Evolutionary conservation across 2,113 vertebrate genomes (phyloP).

Genomic region (Lanius collurio): DNA sequence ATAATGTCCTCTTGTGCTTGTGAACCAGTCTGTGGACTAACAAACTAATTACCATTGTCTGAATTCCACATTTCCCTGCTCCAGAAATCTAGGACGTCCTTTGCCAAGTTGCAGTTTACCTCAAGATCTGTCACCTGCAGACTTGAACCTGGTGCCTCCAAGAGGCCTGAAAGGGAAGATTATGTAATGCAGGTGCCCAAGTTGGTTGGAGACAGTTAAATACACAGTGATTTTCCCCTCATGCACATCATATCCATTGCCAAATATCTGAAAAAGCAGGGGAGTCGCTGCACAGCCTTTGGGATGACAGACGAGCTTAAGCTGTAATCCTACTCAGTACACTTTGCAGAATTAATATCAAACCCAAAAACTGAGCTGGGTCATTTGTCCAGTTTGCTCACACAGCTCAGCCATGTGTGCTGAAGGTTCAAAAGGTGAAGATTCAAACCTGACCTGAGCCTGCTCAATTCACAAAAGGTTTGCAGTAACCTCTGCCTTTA

Average conservation of each 20-base stretch:
- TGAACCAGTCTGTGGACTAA: conserved; percentile 51
- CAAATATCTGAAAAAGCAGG: neutral
- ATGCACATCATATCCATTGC: neutral
- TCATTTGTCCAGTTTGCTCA: neutral
- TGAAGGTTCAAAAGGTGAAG: neutral
- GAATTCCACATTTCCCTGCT: conserved; percentile 20
- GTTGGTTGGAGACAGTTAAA: neutral
- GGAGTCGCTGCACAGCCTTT: neutral
- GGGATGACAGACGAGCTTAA: neutral
- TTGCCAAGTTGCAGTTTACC: conserved; percentile 10
- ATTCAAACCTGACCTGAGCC: fast-evolving
- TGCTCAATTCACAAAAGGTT: neutral
- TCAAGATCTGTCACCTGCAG: neutral
- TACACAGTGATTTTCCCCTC: neutral
- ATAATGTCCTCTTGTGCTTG: conserved; percentile 42
- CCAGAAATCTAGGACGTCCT: neutral
- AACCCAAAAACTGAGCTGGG: neutral
- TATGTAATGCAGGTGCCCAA: neutral
- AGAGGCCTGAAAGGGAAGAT: neutral
- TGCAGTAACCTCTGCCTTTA: neutral
- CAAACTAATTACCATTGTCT: conserved; percentile 22
- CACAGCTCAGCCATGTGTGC: fast-evolving
- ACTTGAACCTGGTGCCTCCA: neutral
- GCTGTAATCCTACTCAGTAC: neutral
- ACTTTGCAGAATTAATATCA: neutral